Evolutionary conservation across 2,797 vertebrate genomes (phyloP).

Genomic region (Denticeps clupeoides): DNA sequence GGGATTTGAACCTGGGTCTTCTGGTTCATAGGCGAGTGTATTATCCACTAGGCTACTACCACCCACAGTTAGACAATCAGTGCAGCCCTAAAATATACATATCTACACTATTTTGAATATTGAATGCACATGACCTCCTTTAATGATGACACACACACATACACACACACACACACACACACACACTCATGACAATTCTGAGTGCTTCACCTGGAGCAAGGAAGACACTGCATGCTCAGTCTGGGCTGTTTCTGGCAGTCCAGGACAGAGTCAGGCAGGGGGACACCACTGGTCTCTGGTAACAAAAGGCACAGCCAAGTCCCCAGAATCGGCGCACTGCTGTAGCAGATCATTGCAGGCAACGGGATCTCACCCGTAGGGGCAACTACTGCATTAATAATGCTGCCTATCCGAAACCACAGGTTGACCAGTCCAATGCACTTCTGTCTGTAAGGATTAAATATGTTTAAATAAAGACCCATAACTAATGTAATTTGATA

Average conservation of each 20-base stretch:
- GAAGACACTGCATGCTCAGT: not conserved
- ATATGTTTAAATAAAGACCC: not conserved
- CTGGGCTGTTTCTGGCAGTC: constrained; percentile 47
- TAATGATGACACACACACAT: no score
- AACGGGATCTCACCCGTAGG: constrained; percentile 41
- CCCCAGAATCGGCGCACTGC: constrained; percentile 50
- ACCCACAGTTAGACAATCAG: no score
- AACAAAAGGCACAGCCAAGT: constrained; percentile 48
- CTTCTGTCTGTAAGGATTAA: constrained; percentile 44
- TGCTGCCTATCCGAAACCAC: constrained; percentile 46
- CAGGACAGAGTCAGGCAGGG: constrained; percentile 50
- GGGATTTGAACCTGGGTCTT: no score
- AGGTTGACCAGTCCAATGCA: constrained; percentile 51
- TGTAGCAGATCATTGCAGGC: constrained; percentile 54
- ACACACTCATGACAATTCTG: no score
- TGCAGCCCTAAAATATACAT: no score
- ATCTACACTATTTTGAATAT: no score
- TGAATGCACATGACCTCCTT: no score
- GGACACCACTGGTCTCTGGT: constrained; percentile 52
- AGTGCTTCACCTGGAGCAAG: constrained; percentile 32
- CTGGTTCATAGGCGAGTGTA: no score
- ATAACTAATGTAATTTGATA: not conserved
- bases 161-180: no score
- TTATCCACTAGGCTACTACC: no score
- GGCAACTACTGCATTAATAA: constrained; percentile 44